These are phyloP conservation scores for Tenrec ecaudatus DNA, from an alignment of 2,113 vertebrate genomes.

Conservation along the genomic window DNA sequence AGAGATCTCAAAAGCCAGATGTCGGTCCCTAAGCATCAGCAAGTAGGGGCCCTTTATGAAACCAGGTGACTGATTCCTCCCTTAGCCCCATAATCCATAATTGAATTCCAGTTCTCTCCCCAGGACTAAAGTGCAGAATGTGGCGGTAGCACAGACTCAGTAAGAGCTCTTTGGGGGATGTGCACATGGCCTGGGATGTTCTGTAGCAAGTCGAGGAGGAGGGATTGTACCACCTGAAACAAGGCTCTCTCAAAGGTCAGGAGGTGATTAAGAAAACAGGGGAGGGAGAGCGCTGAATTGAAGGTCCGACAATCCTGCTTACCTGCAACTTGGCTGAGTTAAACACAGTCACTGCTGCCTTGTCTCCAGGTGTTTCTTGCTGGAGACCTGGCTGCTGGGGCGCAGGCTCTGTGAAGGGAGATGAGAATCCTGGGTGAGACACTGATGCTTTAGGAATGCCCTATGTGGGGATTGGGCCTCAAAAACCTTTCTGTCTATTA, in stretches of 20 bases:
- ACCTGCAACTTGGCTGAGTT: conserved; percentile 14
- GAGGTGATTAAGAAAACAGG: no score
- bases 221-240: not conserved
- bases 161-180: not conserved
- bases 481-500: not conserved
- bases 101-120: not conserved
- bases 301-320: not conserved
- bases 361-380: not conserved
- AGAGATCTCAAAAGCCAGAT: not conserved
- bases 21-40: not conserved
- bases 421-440: not conserved
- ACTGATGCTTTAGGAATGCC: not conserved
- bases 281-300: no score
- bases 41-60: not conserved
- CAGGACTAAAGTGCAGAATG: not conserved
- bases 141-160: not conserved
- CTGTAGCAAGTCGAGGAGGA: not conserved
- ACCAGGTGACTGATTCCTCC: not conserved
- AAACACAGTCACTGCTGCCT: not conserved
- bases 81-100: not conserved
- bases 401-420: not conserved
- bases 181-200: not conserved
- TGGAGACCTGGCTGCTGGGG: not conserved
- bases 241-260: not conserved
- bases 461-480: not conserved